Base-by-base conservation (phyloP, 2,797 vertebrate genomes). In the Taeniopygia guttata region DNA sequence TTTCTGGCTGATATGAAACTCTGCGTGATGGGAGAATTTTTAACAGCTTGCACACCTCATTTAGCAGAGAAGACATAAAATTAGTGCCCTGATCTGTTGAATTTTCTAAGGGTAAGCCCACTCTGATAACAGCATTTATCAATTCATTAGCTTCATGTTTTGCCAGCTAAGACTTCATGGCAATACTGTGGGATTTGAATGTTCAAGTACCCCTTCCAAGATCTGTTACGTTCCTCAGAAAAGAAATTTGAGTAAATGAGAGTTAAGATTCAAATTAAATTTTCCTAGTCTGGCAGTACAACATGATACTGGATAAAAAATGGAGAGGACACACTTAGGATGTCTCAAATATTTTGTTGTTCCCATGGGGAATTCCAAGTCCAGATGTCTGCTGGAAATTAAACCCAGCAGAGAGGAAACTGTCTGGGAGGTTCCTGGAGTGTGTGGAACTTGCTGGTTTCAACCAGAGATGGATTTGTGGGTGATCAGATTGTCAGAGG, bases 1-100 rank as follows among this genome's bases (percentile, higher is more conserved):
- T 97, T 98, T 97, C 92, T 79, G 91, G 64, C 85, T 97, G 94
- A 97, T 97, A 97, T 18, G 1, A 84, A 96, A 89, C 91, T 87
- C 89, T 84, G 49, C 76, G 74, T 63, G 84, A 96, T 97, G 80
- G 36, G 94, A 70, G 89, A 94, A 95, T 95, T 96, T 96, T 97
- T 87, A 94, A 96, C 97, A 96, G 92, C 90, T 89, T 92, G 72
- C 88, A 97, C 84, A 97, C 94, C 84, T 97, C 97, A 97, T 98
- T 98, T 97, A 97, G 78, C 94, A 97, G 80, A 63, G 62, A 84
- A 97, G 94, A 96, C 90, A 96, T 87, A 96, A 94, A 97, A 97
- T 97, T 96, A 96, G 91, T 92, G 34, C 51, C 87, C 88, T 89
- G 89, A 95, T 95, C 79, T 94, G 64, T 79, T 91, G 85, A 93